These are phyloP conservation scores for Prostheceraeus crozeri DNA, from an alignment of 2,888 invertebrate species.

Conservation along the genomic window DNA sequence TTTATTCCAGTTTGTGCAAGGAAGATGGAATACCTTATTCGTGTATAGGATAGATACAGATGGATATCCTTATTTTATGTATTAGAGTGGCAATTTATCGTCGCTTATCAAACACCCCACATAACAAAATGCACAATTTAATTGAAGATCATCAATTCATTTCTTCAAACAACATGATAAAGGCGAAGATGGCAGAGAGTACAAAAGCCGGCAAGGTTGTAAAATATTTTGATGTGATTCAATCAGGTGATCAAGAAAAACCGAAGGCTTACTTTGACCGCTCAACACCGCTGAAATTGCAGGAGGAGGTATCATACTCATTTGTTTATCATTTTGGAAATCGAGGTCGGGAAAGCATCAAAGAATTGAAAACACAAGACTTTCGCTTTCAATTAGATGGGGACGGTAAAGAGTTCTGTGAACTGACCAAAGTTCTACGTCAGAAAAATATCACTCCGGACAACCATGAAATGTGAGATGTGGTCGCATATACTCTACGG, in stretches of 20 bases:
- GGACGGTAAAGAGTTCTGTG: conserved; percentile 6
- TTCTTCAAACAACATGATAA: conserved; percentile 11
- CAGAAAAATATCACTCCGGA: conserved; percentile 2
- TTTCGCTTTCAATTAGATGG: conserved; percentile 6
- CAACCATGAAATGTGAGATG: conserved; percentile 1
- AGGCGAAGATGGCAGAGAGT: conserved; percentile 18
- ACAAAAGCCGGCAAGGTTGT: conserved; percentile 6
- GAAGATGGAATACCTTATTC: conserved; percentile 5
- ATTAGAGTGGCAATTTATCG: conserved; percentile 14
- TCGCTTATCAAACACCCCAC: neutral
- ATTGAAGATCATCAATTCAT: conserved; percentile 1
- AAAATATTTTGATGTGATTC: conserved; percentile 15
- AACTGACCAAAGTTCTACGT: conserved; percentile 8
- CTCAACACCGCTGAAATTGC: conserved; percentile 6
- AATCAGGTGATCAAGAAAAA: conserved; percentile 17
- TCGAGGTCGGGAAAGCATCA: conserved; percentile 7
- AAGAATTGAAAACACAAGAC: conserved; percentile 10
- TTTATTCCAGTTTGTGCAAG: conserved; percentile 7
- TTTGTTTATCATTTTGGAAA: conserved; percentile 12
- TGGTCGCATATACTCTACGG: conserved; percentile 12
- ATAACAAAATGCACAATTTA: conserved; percentile 1
- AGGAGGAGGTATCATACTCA: conserved; percentile 7
- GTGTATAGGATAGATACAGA: too few species aligned
- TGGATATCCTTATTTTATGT: conserved; percentile 5
- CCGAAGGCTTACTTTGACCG: conserved; percentile 9